phyloP scores from a whole-genome alignment of 2,888 invertebrate species.

The Listrodromus nycthemerus region DNA sequence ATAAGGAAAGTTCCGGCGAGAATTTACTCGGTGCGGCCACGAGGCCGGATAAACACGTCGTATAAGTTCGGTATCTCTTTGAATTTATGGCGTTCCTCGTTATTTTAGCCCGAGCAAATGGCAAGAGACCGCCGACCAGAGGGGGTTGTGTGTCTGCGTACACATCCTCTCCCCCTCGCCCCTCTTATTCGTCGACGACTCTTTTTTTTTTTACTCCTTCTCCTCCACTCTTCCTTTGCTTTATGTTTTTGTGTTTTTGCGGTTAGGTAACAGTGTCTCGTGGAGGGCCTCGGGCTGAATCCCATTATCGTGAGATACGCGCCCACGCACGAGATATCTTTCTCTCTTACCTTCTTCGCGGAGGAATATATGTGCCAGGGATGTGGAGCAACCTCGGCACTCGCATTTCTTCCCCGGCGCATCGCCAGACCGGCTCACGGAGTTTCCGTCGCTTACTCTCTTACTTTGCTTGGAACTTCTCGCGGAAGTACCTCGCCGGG shows the following conservation, averaged over 20 bases:
- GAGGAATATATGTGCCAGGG: slow-evolving; percentile 9
- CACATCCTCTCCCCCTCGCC: slow-evolving; percentile 47
- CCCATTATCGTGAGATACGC: slow-evolving; percentile 66
- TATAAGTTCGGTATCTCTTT: slow-evolving; percentile 65
- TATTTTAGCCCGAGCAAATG: slow-evolving; percentile 62
- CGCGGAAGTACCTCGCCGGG: slow-evolving; percentile 17
- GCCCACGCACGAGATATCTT: slow-evolving; percentile 49
- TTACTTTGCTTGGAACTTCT: slow-evolving; percentile 9
- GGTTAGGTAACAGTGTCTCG: slow-evolving; percentile 59
- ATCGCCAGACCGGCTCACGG: neutral
- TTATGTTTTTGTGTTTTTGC: slow-evolving; percentile 59
- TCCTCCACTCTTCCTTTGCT: slow-evolving; percentile 4
- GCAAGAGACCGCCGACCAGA: slow-evolving; percentile 56
- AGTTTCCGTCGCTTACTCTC: neutral
- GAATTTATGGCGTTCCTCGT: slow-evolving; percentile 65
- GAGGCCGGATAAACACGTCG: slow-evolving; percentile 67
- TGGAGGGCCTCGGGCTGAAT: slow-evolving; percentile 60
- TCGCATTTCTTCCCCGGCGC: slow-evolving; percentile 35
- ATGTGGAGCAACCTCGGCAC: slow-evolving; percentile 22
- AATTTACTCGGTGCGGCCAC: slow-evolving; percentile 64
- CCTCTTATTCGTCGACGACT: slow-evolving; percentile 40
- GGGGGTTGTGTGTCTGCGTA: neutral
- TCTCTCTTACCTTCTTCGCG: neutral
- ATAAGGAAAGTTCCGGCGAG: slow-evolving; percentile 62
- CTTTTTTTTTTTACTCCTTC: slow-evolving; percentile 7